phyloP scores from a whole-genome alignment of 2,113 vertebrate genomes.

The Alouatta palliata region DNA sequence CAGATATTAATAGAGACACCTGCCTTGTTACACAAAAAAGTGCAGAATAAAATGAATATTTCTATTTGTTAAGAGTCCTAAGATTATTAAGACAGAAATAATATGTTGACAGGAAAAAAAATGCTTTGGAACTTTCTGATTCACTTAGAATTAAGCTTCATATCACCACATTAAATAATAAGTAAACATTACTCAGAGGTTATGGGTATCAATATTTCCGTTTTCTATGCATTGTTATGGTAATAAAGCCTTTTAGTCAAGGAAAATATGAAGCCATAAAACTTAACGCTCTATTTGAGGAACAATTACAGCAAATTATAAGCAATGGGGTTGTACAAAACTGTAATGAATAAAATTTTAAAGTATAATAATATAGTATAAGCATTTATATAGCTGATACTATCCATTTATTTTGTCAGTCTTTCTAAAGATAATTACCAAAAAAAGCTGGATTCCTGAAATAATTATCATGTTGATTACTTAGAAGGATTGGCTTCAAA shows the following conservation, averaged over 20 bases:
- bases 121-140: slow-evolving; percentile 46
- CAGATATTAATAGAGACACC: slow-evolving; percentile 21
- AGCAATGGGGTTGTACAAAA: slow-evolving; percentile 74
- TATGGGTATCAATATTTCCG: slow-evolving; percentile 70
- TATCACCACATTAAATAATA: slow-evolving; percentile 72
- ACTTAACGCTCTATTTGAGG: slow-evolving; percentile 79
- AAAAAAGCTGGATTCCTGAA: slow-evolving; percentile 55
- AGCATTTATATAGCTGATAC: slow-evolving; percentile 71
- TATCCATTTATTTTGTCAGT: slow-evolving; percentile 53
- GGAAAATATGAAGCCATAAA: slow-evolving; percentile 77
- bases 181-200: slow-evolving; percentile 70
- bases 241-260: slow-evolving; percentile 78
- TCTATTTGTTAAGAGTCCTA: slow-evolving; percentile 14
- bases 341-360: slow-evolving; percentile 79
- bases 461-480: slow-evolving; percentile 72
- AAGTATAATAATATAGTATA: slow-evolving; percentile 78
- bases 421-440: slow-evolving; percentile 72
- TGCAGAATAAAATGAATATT: slow-evolving; percentile 17
- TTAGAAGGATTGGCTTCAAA: slow-evolving; percentile 63
- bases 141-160: slow-evolving; percentile 66
- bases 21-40: slow-evolving; percentile 13
- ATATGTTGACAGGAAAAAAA: slow-evolving; percentile 9
- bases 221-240: slow-evolving; percentile 60
- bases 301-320: slow-evolving; percentile 80
- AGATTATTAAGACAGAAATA: slow-evolving; percentile 49